Conservation (phyloP, 2,113 vertebrate species). For the Labeo catla region DNA sequence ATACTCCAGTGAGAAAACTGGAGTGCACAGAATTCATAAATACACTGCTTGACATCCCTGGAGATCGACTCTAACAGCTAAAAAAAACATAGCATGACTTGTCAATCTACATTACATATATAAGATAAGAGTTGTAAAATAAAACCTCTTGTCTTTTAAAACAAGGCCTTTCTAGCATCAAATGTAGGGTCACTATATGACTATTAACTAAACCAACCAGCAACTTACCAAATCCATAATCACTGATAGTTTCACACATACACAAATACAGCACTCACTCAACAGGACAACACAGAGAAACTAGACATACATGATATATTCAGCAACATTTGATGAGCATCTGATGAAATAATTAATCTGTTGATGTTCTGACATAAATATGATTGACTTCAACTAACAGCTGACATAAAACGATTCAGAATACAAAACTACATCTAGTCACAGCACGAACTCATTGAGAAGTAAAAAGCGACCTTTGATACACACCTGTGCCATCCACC, state of each 20-base stretch:
- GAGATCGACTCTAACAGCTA: background rate
- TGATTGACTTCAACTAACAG: background rate
- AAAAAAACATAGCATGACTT: too few relatives aligned
- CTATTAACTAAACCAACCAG: background rate
- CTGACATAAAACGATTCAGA: background rate
- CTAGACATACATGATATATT: background rate
- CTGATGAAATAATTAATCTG: background rate
- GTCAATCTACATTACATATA: too few relatives aligned
- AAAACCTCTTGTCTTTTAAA: slow-evolving; percentile 2
- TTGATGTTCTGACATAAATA: background rate
- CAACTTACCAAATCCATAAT: background rate
- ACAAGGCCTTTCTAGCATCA: background rate
- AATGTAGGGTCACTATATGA: background rate
- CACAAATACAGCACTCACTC: background rate
- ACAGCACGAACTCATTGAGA: slow-evolving; percentile 2
- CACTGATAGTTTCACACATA: background rate
- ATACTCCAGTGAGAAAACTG: background rate
- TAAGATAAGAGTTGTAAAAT: background rate
- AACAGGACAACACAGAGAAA: background rate
- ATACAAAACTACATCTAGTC: background rate
- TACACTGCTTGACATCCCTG: background rate
- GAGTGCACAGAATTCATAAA: background rate
- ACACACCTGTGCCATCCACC: slow-evolving; percentile 73
- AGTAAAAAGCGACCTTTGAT: slow-evolving; percentile 41
- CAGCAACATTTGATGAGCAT: background rate